Evolutionary conservation across 2,888 invertebrate species (phyloP), one percentile per base, ranked within the genome.

Genomic region (Rambutsinella grinnellia): DNA sequence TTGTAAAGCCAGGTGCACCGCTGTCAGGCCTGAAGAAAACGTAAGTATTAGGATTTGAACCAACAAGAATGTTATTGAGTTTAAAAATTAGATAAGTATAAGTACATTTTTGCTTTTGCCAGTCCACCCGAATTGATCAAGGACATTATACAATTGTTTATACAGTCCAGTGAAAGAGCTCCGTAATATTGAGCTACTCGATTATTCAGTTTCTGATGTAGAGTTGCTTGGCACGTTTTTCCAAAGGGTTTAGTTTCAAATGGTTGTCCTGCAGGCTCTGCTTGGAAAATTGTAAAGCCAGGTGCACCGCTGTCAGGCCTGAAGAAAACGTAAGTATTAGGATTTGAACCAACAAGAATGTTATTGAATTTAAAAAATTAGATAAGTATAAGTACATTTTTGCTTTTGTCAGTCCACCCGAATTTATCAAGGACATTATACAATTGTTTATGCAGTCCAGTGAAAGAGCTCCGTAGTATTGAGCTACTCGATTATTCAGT

Each of bases 101-200:
- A n/a, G n/a, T 36, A 36, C 36, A 36, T 36, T 36, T 54, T 72
- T 23, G 74, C 57, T 76, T 80, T 84, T 0, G 72, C 57, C 26
- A 82, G 68, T 23, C 72, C 80, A 8, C 75, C 78, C 8, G 71
- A 76, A 57, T 79, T 79, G 49, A 83, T 71, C 17, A 81, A 78
- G 13, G 84, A 76, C 58, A 82, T 82, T 17, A 81, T 63, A 15
- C 83, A 84, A 61, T 84, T 82, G 21, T 75, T 75, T 27, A 84
- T 79, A n/a, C 87, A 84, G 80, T 94, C 94, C 80, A 94, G 88
- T 49, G 92, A 92, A 72, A 94, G 88, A 81, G 91, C 78, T 28
- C 83, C 83, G 63, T 78, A 83, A 44, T 81, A 77, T n/a, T 65
- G 78, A n/a, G 76, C 71, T 17, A 82, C 23, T 54, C 66, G 54